Conservation (phyloP, 2,888 invertebrate species). For the Deladenus siricidicola region DNA sequence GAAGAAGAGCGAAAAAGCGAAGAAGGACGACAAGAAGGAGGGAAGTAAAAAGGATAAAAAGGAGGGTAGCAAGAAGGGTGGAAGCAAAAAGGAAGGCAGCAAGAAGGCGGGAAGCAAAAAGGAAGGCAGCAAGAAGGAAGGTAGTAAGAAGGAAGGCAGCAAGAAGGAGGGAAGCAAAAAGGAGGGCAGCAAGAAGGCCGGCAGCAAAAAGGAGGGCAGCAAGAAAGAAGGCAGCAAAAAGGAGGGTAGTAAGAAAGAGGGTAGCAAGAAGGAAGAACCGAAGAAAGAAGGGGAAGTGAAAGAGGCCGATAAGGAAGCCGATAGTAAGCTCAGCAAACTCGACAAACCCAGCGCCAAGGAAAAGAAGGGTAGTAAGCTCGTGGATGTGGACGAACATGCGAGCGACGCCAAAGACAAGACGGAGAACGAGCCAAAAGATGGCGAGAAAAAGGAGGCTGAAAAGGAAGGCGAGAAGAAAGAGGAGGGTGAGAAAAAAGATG, state of each 20-base stretch:
- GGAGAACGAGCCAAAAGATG: not conserved
- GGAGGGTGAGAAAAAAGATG: too few relatives aligned
- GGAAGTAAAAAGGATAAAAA: too few relatives aligned
- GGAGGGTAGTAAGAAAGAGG: too few relatives aligned
- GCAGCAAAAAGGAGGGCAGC: not conserved
- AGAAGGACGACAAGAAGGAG: too few relatives aligned
- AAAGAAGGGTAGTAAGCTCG: too few relatives aligned
- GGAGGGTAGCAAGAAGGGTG: not conserved
- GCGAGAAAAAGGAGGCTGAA: not conserved
- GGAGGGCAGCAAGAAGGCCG: not conserved
- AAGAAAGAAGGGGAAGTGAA: too few relatives aligned
- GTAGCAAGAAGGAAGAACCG: not conserved
- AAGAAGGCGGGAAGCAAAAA: not conserved
- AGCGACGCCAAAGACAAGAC: not conserved
- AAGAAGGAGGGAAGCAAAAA: not conserved
- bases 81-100: not conserved
- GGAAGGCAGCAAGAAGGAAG: slow-evolving; percentile 3
- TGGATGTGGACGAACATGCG: too few relatives aligned
- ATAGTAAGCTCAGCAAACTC: too few relatives aligned
- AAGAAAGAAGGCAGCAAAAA: not conserved
- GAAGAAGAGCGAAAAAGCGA: too few relatives aligned
- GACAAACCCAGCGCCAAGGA: too few relatives aligned
- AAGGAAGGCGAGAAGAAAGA: too few relatives aligned
- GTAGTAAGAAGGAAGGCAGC: not conserved
- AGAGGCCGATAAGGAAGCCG: too few relatives aligned